Evolutionary conservation across 2,888 invertebrate genomes (phyloP), one percentile per base, ranked within the genome.

Genomic region (Noctua fimbriata): DNA sequence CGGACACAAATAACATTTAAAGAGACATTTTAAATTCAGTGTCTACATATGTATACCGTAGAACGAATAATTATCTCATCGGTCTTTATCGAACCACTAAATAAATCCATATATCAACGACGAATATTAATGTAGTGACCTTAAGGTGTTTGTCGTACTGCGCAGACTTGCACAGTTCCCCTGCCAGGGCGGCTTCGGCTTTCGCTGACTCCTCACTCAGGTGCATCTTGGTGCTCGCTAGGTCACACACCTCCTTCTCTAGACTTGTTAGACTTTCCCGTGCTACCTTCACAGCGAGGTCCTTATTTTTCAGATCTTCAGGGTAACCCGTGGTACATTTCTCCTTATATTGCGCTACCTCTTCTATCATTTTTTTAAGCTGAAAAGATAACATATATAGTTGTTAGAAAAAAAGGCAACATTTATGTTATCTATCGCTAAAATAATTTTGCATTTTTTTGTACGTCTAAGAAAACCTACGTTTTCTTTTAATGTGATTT

Each of bases 71-170:
- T 55, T 77, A 69, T 24, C 49, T 44, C 55, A 65, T 69, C 16
- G 47, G 12, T 55, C n/a, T 47, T 49, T 79, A 49, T 41, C 28
- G 18, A 55, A 67, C 14, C 52, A 52, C 36, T 52, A 32, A 75
- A 69, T 47, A 58, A 58, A 52, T 67, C n/a, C 5, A 12, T 28
- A 5, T 41, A 24, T 41, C 55, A 84, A 49, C 32, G 14, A 72
- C 65, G 41, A 75, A 70, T 79, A 36, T 60, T 63, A 67, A 49
- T 55, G 49, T 60, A 55, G 49, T 82, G 80, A 95, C 96, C 91
- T 93, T 92, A 44, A 94, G 90, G 67, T 96, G 95, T 82, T 95
- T 92, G 18, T 95, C 95, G 9, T 93, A 84, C 84, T 95, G 96
- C 18, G 93, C 79, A 2, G 84, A 87, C 66, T 89, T 92, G 88